Conservation (phyloP, 2,113 vertebrate species). For the Ptilorrhoa leucosticta region DNA sequence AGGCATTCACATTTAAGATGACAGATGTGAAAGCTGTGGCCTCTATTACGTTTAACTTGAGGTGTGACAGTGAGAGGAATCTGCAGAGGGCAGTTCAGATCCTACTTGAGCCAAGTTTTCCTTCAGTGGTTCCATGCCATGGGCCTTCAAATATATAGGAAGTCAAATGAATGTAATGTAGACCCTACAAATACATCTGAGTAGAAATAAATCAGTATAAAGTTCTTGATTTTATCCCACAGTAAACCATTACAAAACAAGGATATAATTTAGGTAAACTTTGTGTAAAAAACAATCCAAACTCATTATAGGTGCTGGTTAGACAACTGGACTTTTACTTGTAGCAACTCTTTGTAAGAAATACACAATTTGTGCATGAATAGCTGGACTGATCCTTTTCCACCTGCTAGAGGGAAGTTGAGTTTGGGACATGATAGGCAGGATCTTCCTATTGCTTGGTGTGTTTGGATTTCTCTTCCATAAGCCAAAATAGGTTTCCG, state of each 20-base stretch:
- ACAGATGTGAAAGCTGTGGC: accelerated
- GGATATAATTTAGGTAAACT: background rate
- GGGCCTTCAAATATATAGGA: background rate
- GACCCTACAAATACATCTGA: accelerated
- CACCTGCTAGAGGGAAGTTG: background rate
- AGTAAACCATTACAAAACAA: background rate
- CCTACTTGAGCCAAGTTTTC: accelerated
- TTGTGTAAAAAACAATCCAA: background rate
- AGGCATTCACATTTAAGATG: background rate
- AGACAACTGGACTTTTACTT: background rate
- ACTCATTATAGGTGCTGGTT: background rate
- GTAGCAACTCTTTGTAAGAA: background rate
- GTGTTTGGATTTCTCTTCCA: background rate
- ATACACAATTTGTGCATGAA: no score
- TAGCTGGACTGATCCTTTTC: background rate
- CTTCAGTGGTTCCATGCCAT: background rate
- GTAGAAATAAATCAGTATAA: background rate
- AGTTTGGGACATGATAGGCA: background rate
- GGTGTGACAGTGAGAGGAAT: background rate
- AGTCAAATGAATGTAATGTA: background rate
- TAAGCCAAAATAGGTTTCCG: background rate
- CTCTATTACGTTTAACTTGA: accelerated
- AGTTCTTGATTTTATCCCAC: background rate
- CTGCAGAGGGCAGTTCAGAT: background rate
- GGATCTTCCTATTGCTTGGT: accelerated